These are phyloP conservation scores for Atractosteus spatula DNA, from an alignment of 2,113 vertebrate genomes.

Conservation along the genomic window DNA sequence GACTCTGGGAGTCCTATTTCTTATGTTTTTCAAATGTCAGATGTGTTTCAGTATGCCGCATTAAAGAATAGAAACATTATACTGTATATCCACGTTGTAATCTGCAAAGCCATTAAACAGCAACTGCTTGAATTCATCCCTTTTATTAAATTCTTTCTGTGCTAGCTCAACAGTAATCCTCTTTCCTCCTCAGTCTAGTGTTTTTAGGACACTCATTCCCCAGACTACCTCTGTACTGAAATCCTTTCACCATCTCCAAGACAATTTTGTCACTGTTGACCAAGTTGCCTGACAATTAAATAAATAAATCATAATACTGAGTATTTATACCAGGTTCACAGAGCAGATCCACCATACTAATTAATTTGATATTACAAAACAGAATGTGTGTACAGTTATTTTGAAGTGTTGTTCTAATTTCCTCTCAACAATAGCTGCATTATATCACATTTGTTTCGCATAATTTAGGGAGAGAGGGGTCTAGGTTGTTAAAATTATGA, in stretches of 20 bases:
- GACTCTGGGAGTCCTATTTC: not conserved
- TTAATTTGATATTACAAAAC: conserved; percentile 14
- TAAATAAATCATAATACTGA: not conserved
- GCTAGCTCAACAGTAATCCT: conserved; percentile 21
- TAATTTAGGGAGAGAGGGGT: not conserved
- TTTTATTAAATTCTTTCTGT: conserved; percentile 18
- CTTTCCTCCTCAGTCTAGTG: conserved; percentile 9
- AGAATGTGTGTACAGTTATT: not conserved
- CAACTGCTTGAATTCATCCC: conserved; percentile 20
- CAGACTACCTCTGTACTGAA: conserved; percentile 7
- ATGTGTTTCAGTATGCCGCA: not conserved
- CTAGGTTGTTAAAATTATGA: not conserved
- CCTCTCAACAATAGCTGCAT: not conserved
- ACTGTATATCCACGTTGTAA: conserved; percentile 22
- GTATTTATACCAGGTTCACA: not conserved
- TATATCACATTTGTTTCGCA: not conserved
- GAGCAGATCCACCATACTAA: not conserved
- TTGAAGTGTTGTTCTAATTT: not conserved
- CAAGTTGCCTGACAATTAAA: not conserved
- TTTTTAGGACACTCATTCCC: conserved; percentile 16
- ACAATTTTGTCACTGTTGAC: not conserved
- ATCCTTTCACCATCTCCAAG: not conserved
- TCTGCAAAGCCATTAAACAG: conserved; percentile 22
- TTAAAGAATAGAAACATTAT: conserved; percentile 24
- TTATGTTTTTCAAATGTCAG: no score